phyloP scores from a whole-genome alignment of 1,140 invertebrate species.

The Cheumatopsyche charites region DNA sequence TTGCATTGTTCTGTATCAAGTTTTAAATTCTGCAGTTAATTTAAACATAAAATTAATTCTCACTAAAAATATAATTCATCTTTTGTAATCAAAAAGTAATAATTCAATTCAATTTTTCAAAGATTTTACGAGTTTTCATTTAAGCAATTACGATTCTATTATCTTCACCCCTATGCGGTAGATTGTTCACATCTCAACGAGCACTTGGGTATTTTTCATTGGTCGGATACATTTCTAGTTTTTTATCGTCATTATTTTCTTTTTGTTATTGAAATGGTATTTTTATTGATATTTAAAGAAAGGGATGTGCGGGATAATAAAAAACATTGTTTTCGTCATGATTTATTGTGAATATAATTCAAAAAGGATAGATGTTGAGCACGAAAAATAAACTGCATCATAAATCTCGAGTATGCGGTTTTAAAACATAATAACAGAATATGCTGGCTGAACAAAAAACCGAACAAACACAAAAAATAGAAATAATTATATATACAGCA shows the following conservation, averaged over 20 bases:
- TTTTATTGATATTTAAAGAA: conserved; percentile 12
- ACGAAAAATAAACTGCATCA: conserved; percentile 15
- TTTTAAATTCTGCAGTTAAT: too few species aligned
- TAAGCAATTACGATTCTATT: background rate
- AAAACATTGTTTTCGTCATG: conserved; percentile 21
- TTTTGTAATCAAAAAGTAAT: too few species aligned
- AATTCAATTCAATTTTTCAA: too few species aligned
- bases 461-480: background rate
- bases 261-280: conserved; percentile 9
- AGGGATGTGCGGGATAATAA: conserved; percentile 10
- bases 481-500: background rate
- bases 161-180: background rate
- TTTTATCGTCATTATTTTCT: background rate
- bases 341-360: conserved; percentile 21
- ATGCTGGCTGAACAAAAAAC: background rate
- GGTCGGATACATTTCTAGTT: background rate
- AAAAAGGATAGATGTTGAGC: background rate
- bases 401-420: conserved; percentile 22
- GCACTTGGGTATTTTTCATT: background rate
- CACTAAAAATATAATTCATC: too few species aligned
- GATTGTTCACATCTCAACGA: background rate
- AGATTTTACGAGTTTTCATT: too few species aligned
- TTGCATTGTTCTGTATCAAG: too few species aligned
- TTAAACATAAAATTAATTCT: too few species aligned
- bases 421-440: conserved; percentile 7